Conservation (phyloP, 2,113 vertebrate genomes). For the Recurvirostra avosetta region DNA sequence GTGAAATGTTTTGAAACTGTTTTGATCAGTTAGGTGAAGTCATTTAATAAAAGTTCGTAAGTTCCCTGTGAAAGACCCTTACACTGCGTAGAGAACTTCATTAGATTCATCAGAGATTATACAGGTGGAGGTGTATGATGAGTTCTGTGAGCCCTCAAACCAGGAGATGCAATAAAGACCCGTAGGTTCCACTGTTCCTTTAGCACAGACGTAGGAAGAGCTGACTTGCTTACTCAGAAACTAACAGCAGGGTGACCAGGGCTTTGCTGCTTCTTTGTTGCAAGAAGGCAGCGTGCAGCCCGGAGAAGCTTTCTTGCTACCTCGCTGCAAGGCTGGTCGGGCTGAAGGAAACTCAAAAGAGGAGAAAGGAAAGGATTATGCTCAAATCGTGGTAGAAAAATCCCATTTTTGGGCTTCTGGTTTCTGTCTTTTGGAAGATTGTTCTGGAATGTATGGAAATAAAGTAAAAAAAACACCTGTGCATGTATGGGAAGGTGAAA, state of each 20-base stretch:
- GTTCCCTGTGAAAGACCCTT: not conserved
- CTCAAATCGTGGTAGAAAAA: not conserved
- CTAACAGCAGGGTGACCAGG: not conserved
- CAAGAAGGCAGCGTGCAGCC: accelerated
- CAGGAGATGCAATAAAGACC: not conserved
- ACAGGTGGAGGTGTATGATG: not conserved
- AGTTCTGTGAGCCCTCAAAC: not conserved
- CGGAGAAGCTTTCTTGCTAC: not conserved
- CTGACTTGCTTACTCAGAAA: not conserved
- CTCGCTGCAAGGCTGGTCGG: not conserved
- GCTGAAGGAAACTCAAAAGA: not conserved
- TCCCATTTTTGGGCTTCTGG: not conserved
- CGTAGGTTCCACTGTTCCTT: not conserved
- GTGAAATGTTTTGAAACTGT: not conserved
- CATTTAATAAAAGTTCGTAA: not conserved
- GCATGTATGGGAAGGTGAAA: not conserved
- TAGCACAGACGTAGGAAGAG: not conserved
- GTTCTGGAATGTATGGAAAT: not conserved
- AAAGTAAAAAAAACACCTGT: not conserved
- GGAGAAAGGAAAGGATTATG: not conserved
- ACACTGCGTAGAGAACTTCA: not conserved
- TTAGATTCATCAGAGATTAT: not conserved
- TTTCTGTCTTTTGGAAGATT: not conserved
- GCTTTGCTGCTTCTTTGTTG: not conserved
- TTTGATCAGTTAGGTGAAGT: not conserved